A percentile compares a stretch with the other conserved stretches of the same genome.
Evolutionary conservation across 2,888 invertebrate species (phyloP).

Genomic region (Tryphoninae sp.): DNA sequence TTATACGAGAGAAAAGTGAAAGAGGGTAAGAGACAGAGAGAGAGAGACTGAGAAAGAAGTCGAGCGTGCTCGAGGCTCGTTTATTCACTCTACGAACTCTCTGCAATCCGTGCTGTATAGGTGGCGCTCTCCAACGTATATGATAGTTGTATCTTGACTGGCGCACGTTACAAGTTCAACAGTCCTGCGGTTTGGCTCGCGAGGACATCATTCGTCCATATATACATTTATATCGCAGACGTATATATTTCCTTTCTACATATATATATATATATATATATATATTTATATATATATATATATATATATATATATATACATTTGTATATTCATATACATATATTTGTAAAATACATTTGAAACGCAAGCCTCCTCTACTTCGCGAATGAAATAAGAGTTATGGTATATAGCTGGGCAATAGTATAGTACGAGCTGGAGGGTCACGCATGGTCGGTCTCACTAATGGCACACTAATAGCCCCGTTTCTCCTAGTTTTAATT

Average conservation of each 20-base stretch:
- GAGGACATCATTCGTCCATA: slow-evolving; percentile 36
- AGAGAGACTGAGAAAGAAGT: slow-evolving; percentile 22
- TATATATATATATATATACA: neutral
- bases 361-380: slow-evolving; percentile 62
- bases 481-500: slow-evolving; percentile 78
- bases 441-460: slow-evolving; percentile 77
- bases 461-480: slow-evolving; percentile 78
- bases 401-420: slow-evolving; percentile 5
- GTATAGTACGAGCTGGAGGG: slow-evolving; percentile 58
- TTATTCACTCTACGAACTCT: slow-evolving; percentile 42
- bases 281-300: neutral
- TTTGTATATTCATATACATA: slow-evolving; percentile 1
- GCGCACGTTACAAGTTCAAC: slow-evolving; percentile 52
- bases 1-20: slow-evolving; percentile 11
- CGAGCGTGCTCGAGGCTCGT: slow-evolving; percentile 56
- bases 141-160: slow-evolving; percentile 7
- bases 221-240: neutral
- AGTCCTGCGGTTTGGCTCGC: slow-evolving; percentile 48
- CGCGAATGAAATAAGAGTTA: slow-evolving; percentile 55
- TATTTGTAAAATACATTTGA: slow-evolving; percentile 63
- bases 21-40: neutral
- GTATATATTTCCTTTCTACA: neutral
- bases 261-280: neutral
- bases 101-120: neutral
- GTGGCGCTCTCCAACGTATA: slow-evolving; percentile 2